Evolutionary conservation across 2,888 invertebrate genomes (phyloP).

Genomic region (Loripinus fragilis): DNA sequence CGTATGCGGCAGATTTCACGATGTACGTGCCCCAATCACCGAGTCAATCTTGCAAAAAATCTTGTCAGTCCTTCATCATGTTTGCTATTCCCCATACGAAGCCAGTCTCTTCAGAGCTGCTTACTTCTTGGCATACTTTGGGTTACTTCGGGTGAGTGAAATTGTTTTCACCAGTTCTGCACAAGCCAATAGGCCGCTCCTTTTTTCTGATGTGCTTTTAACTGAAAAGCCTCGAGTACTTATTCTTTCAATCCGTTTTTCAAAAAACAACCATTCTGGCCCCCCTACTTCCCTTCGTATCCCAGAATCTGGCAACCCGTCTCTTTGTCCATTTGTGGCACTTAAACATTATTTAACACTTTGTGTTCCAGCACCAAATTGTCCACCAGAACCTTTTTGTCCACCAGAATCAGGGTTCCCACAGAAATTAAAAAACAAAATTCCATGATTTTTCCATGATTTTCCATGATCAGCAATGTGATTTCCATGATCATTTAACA

Average conservation of each 20-base stretch:
- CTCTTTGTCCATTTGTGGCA: not conserved
- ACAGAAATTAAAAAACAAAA: too few relatives aligned
- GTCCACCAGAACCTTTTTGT: too few relatives aligned
- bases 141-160: constrained; percentile 7
- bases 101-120: not conserved
- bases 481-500: too few relatives aligned
- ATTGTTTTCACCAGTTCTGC: not conserved
- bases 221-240: not conserved
- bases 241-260: not conserved
- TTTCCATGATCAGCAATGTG: too few relatives aligned
- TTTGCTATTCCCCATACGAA: constrained; percentile 19
- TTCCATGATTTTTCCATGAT: too few relatives aligned
- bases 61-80: not conserved
- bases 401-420: too few relatives aligned
- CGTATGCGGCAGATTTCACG: not conserved
- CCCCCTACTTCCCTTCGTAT: constrained; percentile 1
- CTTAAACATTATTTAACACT: not conserved
- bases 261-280: not conserved
- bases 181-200: not conserved
- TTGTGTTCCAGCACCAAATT: too few relatives aligned
- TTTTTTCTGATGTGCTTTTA: not conserved
- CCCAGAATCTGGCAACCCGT: not conserved
- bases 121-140: not conserved
- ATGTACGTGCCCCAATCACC: constrained; percentile 21
- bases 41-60: not conserved